Conservation (phyloP, 2,797 vertebrate genomes). For the Loris lydekkerianus region DNA sequence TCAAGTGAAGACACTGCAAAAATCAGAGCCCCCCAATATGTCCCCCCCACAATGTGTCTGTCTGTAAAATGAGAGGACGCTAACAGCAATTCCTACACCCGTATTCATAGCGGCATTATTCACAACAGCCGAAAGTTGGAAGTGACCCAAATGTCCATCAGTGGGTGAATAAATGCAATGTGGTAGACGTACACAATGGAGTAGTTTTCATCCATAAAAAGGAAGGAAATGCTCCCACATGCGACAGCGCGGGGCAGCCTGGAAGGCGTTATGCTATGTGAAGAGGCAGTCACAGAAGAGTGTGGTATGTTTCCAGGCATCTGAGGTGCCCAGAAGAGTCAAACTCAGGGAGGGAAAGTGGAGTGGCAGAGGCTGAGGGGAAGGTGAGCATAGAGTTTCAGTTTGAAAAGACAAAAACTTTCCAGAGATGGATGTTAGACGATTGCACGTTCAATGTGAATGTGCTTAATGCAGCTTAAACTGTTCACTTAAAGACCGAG, state of each 20-base stretch:
- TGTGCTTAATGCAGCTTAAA: neutral
- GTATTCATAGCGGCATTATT: neutral
- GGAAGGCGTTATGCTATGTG: neutral
- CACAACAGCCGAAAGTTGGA: neutral
- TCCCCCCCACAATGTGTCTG: neutral
- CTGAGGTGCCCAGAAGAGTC: neutral
- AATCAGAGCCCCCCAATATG: neutral
- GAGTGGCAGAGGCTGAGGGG: neutral
- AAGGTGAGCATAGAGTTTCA: neutral
- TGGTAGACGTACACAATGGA: neutral
- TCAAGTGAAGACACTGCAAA: neutral
- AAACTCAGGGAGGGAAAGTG: neutral
- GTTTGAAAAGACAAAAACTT: neutral
- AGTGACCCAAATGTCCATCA: neutral
- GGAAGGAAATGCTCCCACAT: neutral
- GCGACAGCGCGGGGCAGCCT: neutral
- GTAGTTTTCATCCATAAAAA: neutral
- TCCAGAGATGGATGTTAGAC: neutral
- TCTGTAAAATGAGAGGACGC: slow-evolving; percentile 64
- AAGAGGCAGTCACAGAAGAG: neutral
- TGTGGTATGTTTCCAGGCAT: neutral
- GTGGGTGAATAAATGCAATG: neutral
- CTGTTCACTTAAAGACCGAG: neutral
- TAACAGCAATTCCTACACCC: neutral
- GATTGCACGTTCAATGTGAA: neutral